phyloP scores from a whole-genome alignment of 2,797 vertebrate species.

The Schizothorax lantsangensis region DNA sequence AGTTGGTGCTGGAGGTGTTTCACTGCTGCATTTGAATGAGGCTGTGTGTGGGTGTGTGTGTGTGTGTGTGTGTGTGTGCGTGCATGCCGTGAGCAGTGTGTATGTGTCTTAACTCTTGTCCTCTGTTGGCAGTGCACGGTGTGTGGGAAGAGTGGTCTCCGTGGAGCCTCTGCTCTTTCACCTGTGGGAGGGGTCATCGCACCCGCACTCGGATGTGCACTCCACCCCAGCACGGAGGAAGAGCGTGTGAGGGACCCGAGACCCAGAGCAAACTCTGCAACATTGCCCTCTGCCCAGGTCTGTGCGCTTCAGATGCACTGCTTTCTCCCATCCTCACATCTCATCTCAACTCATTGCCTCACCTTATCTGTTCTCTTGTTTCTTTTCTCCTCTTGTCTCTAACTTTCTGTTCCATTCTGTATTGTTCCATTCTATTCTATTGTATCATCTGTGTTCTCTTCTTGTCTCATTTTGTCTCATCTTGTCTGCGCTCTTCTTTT shows the following conservation, averaged over 20 bases:
- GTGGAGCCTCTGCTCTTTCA: conserved; percentile 99
- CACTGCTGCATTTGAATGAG: conserved; percentile 62
- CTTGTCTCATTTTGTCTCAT: background rate
- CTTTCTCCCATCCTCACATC: background rate
- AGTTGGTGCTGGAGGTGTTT: conserved; percentile 64
- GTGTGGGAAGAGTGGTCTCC: conserved; percentile 99
- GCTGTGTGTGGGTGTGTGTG: conserved; percentile 50
- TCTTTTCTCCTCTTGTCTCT: background rate
- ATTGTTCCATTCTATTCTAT: background rate
- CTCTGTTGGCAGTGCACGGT: conserved; percentile 93
- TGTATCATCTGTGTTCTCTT: background rate
- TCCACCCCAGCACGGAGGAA: conserved; percentile 95
- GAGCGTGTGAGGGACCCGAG: conserved; percentile 96
- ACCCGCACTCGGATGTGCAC: conserved; percentile 95
- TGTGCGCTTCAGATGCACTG: conserved; percentile 37
- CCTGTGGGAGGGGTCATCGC: conserved; percentile 98
- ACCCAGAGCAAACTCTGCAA: conserved; percentile 99
- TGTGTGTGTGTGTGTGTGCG: conserved; percentile 55
- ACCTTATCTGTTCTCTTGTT: background rate
- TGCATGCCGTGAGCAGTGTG: conserved; percentile 62
- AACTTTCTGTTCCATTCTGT: background rate
- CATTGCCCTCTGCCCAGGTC: conserved; percentile 98
- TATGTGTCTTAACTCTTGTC: conserved; percentile 75
- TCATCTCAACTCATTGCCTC: background rate
- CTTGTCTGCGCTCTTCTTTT: background rate